These are phyloP conservation scores for Sylvia borin DNA, from an alignment of 2,797 vertebrate genomes.

Conservation along the genomic window DNA sequence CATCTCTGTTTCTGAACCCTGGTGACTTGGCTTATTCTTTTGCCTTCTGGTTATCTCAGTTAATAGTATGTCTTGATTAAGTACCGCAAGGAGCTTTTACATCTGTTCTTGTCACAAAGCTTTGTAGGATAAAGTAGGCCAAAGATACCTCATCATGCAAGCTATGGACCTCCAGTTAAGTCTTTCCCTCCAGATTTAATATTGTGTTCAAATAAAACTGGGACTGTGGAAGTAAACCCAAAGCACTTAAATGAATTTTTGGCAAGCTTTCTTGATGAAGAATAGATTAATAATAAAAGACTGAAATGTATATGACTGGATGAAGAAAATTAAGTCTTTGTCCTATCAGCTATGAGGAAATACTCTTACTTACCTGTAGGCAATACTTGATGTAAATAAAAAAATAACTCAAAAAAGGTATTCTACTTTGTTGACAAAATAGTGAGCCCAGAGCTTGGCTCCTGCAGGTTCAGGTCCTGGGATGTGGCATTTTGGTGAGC, in stretches of 20 bases:
- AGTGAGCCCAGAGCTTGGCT: neutral
- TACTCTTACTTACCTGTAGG: neutral
- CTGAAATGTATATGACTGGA: neutral
- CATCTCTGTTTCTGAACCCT: slow-evolving; percentile 7
- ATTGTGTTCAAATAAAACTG: slow-evolving; percentile 1
- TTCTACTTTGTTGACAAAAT: neutral
- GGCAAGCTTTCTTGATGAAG: neutral
- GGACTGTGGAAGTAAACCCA: neutral
- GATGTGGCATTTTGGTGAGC: neutral
- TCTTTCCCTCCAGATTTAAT: neutral
- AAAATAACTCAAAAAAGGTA: neutral
- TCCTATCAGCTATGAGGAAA: slow-evolving; percentile 2
- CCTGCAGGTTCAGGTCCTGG: neutral
- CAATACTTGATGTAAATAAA: neutral
- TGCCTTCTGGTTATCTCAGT: slow-evolving; percentile 29
- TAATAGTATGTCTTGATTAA: slow-evolving; percentile 45
- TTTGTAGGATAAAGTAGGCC: slow-evolving; percentile 13
- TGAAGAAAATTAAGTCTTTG: neutral
- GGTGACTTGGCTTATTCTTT: slow-evolving; percentile 22
- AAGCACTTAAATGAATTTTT: neutral
- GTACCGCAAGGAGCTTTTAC: slow-evolving; percentile 23
- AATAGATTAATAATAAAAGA: neutral
- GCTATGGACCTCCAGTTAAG: neutral
- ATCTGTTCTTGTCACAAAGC: slow-evolving; percentile 32
- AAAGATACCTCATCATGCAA: slow-evolving; percentile 8